Evolutionary conservation across 1,140 invertebrate genomes (phyloP).

Genomic region (Glossosoma conforme): DNA sequence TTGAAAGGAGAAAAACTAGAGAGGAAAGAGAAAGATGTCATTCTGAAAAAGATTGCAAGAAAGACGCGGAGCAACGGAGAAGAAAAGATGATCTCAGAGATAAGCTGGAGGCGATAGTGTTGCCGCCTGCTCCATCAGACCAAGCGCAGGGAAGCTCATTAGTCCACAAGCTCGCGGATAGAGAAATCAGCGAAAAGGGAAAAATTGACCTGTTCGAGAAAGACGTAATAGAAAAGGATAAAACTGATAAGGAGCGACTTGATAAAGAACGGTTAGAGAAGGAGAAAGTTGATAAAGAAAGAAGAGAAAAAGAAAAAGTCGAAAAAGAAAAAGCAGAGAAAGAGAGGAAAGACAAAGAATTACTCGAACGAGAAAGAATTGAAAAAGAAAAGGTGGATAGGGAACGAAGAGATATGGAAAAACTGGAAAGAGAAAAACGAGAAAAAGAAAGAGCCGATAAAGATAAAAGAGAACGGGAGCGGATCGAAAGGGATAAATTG

Average conservation of each 20-base stretch:
- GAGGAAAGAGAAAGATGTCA: slow-evolving; percentile 19
- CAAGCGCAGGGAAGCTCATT: too few species aligned
- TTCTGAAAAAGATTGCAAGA: slow-evolving; percentile 19
- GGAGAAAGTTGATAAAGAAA: slow-evolving; percentile 28
- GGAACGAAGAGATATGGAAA: slow-evolving; percentile 44
- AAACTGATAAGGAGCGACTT: slow-evolving; percentile 35
- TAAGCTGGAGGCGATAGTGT: slow-evolving; percentile 4
- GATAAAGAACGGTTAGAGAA: slow-evolving; percentile 27
- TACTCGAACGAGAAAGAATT: slow-evolving; percentile 45
- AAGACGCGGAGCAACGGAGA: slow-evolving; percentile 20
- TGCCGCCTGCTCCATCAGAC: too few species aligned
- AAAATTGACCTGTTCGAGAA: slow-evolving; percentile 10
- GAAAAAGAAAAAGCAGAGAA: slow-evolving; percentile 40
- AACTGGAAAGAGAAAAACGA: slow-evolving; percentile 28
- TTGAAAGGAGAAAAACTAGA: slow-evolving; percentile 22
- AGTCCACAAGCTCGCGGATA: slow-evolving; percentile 32
- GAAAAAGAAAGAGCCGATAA: slow-evolving; percentile 24
- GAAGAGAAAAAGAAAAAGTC: slow-evolving; percentile 36
- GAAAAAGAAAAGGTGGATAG: slow-evolving; percentile 49
- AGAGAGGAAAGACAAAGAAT: slow-evolving; percentile 47
- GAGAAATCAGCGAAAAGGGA: slow-evolving; percentile 9
- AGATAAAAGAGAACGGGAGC: slow-evolving; percentile 16
- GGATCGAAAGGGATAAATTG: slow-evolving; percentile 28
- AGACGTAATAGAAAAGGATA: slow-evolving; percentile 38
- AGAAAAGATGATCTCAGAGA: slow-evolving; percentile 25